Conservation (phyloP, 2,797 vertebrate species). For the Momotus momota region DNA sequence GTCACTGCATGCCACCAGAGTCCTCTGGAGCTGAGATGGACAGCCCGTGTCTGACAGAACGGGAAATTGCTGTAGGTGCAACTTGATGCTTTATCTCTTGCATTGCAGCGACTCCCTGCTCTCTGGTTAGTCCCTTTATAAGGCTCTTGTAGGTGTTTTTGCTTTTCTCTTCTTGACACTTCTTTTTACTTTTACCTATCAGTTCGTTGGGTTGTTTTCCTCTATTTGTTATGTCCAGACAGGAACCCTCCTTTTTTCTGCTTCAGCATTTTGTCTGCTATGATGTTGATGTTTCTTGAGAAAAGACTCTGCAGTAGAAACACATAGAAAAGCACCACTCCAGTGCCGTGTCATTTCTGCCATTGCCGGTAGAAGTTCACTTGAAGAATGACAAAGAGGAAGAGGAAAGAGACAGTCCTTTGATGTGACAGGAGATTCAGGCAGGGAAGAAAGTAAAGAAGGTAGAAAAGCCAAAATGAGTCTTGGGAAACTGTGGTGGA, state of each 20-base stretch:
- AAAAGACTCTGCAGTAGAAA: background rate
- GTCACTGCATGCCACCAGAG: accelerated
- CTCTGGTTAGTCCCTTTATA: background rate
- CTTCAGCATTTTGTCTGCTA: background rate
- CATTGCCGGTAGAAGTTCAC: background rate
- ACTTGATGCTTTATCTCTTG: background rate
- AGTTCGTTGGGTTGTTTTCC: background rate
- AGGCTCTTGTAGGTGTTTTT: background rate
- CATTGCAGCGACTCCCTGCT: background rate
- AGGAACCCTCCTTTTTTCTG: background rate
- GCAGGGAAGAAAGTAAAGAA: background rate
- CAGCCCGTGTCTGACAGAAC: background rate
- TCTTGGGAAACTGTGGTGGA: background rate
- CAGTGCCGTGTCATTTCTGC: background rate
- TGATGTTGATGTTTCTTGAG: background rate
- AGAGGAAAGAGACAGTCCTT: background rate
- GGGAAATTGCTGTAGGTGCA: background rate
- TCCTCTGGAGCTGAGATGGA: background rate
- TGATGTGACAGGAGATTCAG: background rate
- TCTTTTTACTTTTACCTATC: background rate
- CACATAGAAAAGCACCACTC: background rate
- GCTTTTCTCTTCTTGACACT: background rate
- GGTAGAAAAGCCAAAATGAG: background rate
- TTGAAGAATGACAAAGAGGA: background rate
- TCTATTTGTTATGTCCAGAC: background rate